These are phyloP conservation scores for Daubentonia madagascariensis DNA, from an alignment of 2,113 vertebrate species.

Conservation along the genomic window DNA sequence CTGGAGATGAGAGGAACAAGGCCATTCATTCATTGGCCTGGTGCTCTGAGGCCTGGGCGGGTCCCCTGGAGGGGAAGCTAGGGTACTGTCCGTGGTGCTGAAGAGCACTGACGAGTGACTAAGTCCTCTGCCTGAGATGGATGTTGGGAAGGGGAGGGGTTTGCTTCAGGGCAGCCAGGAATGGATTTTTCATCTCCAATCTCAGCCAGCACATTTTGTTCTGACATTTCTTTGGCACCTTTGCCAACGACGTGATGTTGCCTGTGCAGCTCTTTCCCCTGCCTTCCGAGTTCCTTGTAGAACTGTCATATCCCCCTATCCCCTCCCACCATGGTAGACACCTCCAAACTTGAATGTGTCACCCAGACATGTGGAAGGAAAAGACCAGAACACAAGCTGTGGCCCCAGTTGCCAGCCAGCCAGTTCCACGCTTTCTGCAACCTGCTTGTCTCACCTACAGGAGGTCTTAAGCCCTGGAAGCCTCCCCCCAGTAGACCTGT, in stretches of 20 bases:
- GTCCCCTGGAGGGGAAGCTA: rapidly evolving
- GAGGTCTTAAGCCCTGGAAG: background rate
- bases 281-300: slow-evolving; percentile 1
- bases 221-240: slow-evolving; percentile 70
- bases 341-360: background rate
- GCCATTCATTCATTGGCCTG: rapidly evolving
- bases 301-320: background rate
- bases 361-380: background rate
- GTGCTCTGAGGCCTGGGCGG: background rate
- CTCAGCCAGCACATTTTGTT: slow-evolving; percentile 58
- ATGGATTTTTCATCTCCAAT: slow-evolving; percentile 11
- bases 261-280: background rate
- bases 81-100: slow-evolving; percentile 71
- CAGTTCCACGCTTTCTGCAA: background rate
- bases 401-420: background rate
- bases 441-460: background rate
- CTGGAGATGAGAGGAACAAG: background rate
- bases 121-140: background rate
- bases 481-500: background rate
- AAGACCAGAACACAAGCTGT: background rate
- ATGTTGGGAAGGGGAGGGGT: background rate
- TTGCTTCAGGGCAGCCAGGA: slow-evolving; percentile 27
- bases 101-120: slow-evolving; percentile 37
- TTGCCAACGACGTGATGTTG: background rate
- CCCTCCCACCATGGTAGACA: background rate